Conservation (phyloP, 1,140 invertebrate genomes). For the Pseudachorutes palmiensis region DNA sequence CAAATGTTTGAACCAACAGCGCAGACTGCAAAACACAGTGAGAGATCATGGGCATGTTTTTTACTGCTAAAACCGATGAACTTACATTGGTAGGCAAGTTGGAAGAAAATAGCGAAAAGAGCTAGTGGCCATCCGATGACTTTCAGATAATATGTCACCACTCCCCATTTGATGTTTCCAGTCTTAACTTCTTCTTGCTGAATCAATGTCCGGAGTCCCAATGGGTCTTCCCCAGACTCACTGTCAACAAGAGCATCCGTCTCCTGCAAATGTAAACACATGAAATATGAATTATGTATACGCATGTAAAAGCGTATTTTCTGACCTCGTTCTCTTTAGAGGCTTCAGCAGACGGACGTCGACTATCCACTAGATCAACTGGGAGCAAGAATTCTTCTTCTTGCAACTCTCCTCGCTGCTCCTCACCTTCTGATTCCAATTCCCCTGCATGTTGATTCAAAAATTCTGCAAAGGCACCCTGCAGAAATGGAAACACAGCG, state of each 20-base stretch:
- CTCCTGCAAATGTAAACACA: neutral
- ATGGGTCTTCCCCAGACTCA: constrained; percentile 37
- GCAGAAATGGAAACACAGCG: constrained; percentile 43
- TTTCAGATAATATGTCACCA: neutral
- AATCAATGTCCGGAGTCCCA: neutral
- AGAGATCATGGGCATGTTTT: neutral
- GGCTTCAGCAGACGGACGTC: neutral
- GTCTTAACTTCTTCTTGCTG: neutral
- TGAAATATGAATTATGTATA: neutral
- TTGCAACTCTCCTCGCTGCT: constrained; percentile 19
- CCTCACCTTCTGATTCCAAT: constrained; percentile 12
- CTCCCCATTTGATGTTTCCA: constrained; percentile 3
- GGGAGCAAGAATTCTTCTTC: neutral
- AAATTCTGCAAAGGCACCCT: constrained; percentile 40
- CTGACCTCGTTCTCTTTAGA: neutral
- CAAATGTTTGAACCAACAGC: constrained; percentile 22
- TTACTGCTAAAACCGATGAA: too few relatives aligned
- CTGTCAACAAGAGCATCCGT: constrained; percentile 7
- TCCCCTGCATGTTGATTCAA: constrained; percentile 15
- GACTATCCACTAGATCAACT: neutral
- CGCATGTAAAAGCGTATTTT: neutral
- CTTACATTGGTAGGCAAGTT: constrained; percentile 6
- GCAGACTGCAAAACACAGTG: constrained; percentile 1
- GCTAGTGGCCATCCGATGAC: neutral
- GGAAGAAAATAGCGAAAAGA: neutral